These are phyloP conservation scores for Orycteropus afer DNA, from an alignment of 2,113 vertebrate genomes.

Conservation along the genomic window DNA sequence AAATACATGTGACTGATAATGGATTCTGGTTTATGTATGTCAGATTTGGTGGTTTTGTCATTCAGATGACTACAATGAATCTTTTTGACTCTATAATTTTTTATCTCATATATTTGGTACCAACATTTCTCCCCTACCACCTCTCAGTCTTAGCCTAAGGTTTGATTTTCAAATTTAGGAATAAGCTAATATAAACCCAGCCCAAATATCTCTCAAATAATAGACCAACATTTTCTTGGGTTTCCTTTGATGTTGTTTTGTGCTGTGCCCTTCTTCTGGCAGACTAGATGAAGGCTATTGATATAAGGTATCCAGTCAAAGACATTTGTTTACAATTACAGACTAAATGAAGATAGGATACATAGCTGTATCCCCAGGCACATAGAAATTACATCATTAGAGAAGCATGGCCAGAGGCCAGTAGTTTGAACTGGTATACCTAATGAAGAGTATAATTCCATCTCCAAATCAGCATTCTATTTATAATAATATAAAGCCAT, in stretches of 20 bases:
- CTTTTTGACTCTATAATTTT: background rate
- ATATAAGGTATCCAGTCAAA: constrained; percentile 65
- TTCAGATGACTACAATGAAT: constrained; percentile 30
- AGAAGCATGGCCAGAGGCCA: constrained; percentile 58
- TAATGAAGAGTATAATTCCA: constrained; percentile 63
- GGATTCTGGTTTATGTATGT: background rate
- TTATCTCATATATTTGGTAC: constrained; percentile 55
- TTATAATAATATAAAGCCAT: constrained; percentile 64
- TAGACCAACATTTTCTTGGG: background rate
- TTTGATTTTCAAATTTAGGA: constrained; percentile 64
- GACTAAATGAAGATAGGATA: constrained; percentile 68
- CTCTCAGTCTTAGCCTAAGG: background rate
- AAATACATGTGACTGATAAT: constrained; percentile 56
- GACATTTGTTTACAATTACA: constrained; percentile 73
- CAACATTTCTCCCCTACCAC: background rate
- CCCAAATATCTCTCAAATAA: constrained; percentile 53
- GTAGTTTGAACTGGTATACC: constrained; percentile 54
- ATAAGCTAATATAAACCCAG: constrained; percentile 15
- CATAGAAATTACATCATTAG: constrained; percentile 70
- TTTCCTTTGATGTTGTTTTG: constrained; percentile 66
- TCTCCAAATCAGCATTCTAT: constrained; percentile 70
- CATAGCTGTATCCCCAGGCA: constrained; percentile 32
- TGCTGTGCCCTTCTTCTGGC: background rate
- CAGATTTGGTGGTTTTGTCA: constrained; percentile 2
- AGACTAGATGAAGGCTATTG: constrained; percentile 56